Evolutionary conservation across 2,888 invertebrate species (phyloP).

Genomic region (Callinectes sapidus): DNA sequence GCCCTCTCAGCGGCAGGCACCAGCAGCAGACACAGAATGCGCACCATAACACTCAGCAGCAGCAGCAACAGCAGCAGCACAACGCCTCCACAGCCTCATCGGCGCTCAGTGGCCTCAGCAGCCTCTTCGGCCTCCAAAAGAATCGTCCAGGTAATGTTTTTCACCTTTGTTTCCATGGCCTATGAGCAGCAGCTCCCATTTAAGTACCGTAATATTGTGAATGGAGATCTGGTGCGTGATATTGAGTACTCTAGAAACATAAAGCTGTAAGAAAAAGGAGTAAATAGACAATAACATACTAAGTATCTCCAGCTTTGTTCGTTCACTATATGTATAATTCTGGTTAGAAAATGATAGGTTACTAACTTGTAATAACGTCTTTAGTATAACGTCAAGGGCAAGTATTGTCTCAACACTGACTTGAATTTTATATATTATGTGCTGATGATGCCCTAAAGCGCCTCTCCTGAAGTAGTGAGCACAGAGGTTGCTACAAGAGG

Average conservation of each 20-base stretch:
- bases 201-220: not conserved
- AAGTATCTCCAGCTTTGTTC: not conserved
- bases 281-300: not conserved
- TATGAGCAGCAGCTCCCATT: not conserved
- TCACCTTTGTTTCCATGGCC: not conserved
- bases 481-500: conserved; percentile 12
- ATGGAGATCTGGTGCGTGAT: not conserved
- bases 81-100: conserved; percentile 66
- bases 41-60: conserved; percentile 46
- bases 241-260: not conserved
- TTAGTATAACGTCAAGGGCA: not conserved
- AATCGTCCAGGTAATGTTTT: conserved; percentile 70
- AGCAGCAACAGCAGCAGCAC: conserved; percentile 56
- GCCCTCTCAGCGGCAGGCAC: conserved; percentile 50
- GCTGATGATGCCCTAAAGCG: not conserved
- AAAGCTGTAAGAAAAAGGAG: not conserved
- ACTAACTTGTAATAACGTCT: not conserved
- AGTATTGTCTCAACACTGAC: not conserved
- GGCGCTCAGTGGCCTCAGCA: conserved; percentile 69
- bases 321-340: not conserved
- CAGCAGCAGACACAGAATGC: conserved; percentile 39
- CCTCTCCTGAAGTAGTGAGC: not conserved
- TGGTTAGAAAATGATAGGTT: not conserved
- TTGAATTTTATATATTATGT: not conserved
- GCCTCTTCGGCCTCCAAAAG: conserved; percentile 72